A percentile compares a stretch with the other conserved stretches of the same genome.
phyloP scores from a whole-genome alignment of 2,888 invertebrate species.

The Archips xylosteana region DNA sequence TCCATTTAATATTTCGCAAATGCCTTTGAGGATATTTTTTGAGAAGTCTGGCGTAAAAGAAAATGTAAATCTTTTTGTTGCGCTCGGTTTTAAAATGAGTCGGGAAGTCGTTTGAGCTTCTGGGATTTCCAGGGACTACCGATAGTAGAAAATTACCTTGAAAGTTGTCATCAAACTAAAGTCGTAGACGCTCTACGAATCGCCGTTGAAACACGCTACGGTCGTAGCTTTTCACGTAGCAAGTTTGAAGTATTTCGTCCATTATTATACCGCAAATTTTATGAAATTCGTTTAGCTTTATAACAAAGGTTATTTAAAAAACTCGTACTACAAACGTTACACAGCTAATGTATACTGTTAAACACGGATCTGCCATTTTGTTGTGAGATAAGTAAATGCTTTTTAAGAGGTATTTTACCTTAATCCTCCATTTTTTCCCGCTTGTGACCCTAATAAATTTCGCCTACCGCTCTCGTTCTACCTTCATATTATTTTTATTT shows the following conservation, averaged over 20 bases:
- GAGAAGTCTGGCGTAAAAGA: slow-evolving; percentile 22
- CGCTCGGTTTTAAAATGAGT: slow-evolving; percentile 16
- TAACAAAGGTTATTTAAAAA: not conserved
- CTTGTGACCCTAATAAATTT: slow-evolving; percentile 41
- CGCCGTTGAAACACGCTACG: slow-evolving; percentile 17
- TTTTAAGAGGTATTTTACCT: slow-evolving; percentile 36
- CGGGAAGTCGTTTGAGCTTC: slow-evolving; percentile 8
- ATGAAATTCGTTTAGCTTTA: not conserved
- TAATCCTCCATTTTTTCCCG: slow-evolving; percentile 35
- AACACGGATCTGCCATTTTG: slow-evolving; percentile 17
- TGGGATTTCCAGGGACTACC: not conserved
- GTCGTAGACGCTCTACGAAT: slow-evolving; percentile 25
- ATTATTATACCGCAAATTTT: not conserved
- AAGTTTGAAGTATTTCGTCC: not conserved
- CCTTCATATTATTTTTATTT: slow-evolving; percentile 34
- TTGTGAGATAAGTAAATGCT: slow-evolving; percentile 25
- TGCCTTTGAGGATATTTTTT: slow-evolving; percentile 53
- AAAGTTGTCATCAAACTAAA: slow-evolving; percentile 14
- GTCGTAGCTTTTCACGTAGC: slow-evolving; percentile 3
- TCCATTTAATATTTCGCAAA: slow-evolving; percentile 66
- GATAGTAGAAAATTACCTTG: slow-evolving; percentile 30
- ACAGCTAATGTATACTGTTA: slow-evolving; percentile 2
- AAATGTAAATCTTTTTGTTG: slow-evolving; percentile 34
- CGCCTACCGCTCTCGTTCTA: slow-evolving; percentile 24
- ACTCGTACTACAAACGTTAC: not conserved